Evolutionary conservation across 2,888 invertebrate species (phyloP), one percentile per base, ranked within the genome.

Genomic region (Pseudococcus jackbeardsleyi): DNA sequence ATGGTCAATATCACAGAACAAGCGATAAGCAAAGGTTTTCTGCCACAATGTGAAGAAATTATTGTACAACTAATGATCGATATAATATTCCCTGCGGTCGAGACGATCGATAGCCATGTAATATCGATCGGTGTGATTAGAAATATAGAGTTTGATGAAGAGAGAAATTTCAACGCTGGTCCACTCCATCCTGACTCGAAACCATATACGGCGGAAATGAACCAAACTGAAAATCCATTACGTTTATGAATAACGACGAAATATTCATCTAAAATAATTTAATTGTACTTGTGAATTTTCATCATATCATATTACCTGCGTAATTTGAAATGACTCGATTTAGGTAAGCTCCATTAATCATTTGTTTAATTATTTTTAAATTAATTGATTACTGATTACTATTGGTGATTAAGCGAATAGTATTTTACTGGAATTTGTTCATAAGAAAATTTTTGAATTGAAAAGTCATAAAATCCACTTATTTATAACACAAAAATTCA

Each of bases 141-240:
- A n/a, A 77, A 39, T n/a, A 42, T 42, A 39, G 77, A 77, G 1
- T 77, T 33, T 26, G 77, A n/a, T 5, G 42, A 77, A 6, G 39
- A n/a, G 77, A 77, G 77, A 33, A 77, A 77, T 77, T 77, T 77
- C n/a, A 77, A 39, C 33, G 77, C 77, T 42, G 77, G 77, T 42
- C 77, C 77, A 77, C 77, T 77, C 77, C 77, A 77, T 77, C 77
- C 77, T 6, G 77, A 77, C 33, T 77, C 77, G 6, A 77, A 77
- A 77, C 77, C 77, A 42, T 77, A 77, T 4, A 77, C 77, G 5
- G 77, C 77, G n/a, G n/a, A 17, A 77, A 77, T 77, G 2, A 77
- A 42, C 77, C 77, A 77, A 77, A 77, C 77, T 77, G 77, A 17
- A 72, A 72, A 22, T 39, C 0, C 4, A 72, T 64, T 19, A 64